These are phyloP conservation scores for Schizotus pectinicornis DNA, from an alignment of 2,888 invertebrate species.

Conservation along the genomic window DNA sequence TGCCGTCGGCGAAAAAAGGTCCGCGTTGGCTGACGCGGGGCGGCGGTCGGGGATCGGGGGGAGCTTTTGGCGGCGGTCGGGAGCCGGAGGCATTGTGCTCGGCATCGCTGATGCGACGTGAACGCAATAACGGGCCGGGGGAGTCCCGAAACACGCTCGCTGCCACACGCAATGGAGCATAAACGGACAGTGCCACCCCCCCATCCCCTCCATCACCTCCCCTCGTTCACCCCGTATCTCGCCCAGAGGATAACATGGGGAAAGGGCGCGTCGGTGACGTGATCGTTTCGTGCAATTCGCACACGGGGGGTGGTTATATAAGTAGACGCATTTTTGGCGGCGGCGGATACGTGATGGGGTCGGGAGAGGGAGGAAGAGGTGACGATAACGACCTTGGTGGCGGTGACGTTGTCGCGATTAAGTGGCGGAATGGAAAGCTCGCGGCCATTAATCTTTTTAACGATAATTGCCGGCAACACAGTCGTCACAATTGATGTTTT, in stretches of 20 bases:
- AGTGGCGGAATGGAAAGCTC: conserved; percentile 17
- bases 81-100: conserved; percentile 23
- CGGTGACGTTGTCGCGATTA: conserved; percentile 26
- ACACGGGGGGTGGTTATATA: too few relatives aligned
- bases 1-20: conserved; percentile 22
- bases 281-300: conserved; percentile 14
- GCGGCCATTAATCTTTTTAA: conserved; percentile 26
- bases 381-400: conserved; percentile 21
- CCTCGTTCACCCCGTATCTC: conserved; percentile 10
- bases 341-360: too few relatives aligned
- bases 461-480: conserved; percentile 25
- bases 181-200: conserved; percentile 21
- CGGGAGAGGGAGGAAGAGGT: neutral
- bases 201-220: conserved; percentile 11
- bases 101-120: conserved; percentile 24
- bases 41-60: neutral
- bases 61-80: neutral
- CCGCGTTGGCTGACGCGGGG: neutral
- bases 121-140: conserved; percentile 27
- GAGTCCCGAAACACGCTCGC: conserved; percentile 1
- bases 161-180: conserved; percentile 25
- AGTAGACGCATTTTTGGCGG: too few relatives aligned
- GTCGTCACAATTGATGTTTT: conserved; percentile 27
- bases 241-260: conserved; percentile 7
- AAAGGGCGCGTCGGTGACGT: conserved; percentile 22